A percentile compares a stretch with the other conserved stretches of the same genome.
Evolutionary conservation across 2,888 invertebrate species (phyloP).

Genomic region (Rhagonycha lutea): DNA sequence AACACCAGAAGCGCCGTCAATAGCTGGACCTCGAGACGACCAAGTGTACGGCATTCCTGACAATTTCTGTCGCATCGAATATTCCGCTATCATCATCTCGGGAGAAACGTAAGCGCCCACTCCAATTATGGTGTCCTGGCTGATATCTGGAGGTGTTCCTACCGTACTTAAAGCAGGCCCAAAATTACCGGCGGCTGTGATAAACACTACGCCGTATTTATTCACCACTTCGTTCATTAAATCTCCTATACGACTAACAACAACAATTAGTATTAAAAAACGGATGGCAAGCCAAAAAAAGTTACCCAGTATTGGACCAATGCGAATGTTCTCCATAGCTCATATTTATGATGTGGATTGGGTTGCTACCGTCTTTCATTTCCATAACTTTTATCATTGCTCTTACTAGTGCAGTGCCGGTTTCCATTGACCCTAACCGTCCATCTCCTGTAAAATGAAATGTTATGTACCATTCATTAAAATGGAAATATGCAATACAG

Average conservation of each 20-base stretch:
- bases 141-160: conserved; percentile 85
- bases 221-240: conserved; percentile 86
- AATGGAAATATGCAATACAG: not conserved
- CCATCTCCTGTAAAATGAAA: conserved; percentile 75
- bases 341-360: conserved; percentile 93
- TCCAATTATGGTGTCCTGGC: conserved; percentile 82
- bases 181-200: conserved; percentile 93
- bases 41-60: conserved; percentile 86
- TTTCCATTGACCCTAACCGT: conserved; percentile 93
- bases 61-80: conserved; percentile 83
- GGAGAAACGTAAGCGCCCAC: conserved; percentile 97
- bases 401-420: conserved; percentile 88
- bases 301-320: conserved; percentile 88
- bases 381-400: conserved; percentile 90
- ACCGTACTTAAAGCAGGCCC: conserved; percentile 93
- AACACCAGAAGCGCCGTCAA: conserved; percentile 89
- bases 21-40: conserved; percentile 85
- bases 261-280: conserved; percentile 10
- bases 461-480: not conserved
- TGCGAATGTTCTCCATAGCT: conserved; percentile 96
- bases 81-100: conserved; percentile 96
- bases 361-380: conserved; percentile 53
- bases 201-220: conserved; percentile 90
- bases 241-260: conserved; percentile 77
- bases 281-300: not conserved